Conservation (phyloP, 1,140 invertebrate genomes). For the Procambarus clarkii region DNA sequence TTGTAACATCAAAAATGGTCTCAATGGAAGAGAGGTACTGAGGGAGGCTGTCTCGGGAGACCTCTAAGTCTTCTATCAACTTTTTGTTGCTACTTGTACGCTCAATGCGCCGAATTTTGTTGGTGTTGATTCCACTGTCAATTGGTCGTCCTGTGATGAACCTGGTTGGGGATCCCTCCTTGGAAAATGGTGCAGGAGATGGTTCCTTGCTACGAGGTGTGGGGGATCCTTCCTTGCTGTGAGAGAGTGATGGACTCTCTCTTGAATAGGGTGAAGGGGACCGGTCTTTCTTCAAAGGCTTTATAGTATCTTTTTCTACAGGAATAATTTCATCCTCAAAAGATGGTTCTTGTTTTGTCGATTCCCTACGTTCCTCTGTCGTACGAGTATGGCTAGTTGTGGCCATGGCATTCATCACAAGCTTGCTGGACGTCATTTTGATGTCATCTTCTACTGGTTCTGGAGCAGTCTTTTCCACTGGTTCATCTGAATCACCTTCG, state of each 20-base stretch:
- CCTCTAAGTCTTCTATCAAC: slow-evolving; percentile 69
- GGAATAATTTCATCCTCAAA: not conserved
- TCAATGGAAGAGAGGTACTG: slow-evolving; percentile 56
- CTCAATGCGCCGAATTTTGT: slow-evolving; percentile 67
- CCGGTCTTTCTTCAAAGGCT: slow-evolving; percentile 37
- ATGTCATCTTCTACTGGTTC: slow-evolving; percentile 23
- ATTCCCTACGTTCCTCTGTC: not conserved
- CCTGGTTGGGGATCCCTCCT: slow-evolving; percentile 61
- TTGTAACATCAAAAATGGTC: slow-evolving; percentile 65
- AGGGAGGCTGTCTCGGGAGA: slow-evolving; percentile 49
- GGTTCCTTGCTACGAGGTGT: slow-evolving; percentile 58
- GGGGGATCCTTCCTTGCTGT: slow-evolving; percentile 63
- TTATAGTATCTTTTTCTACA: slow-evolving; percentile 6
- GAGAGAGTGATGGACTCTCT: slow-evolving; percentile 36
- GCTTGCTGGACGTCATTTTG: slow-evolving; percentile 42
- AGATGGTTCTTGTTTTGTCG: not conserved
- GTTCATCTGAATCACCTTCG: slow-evolving; percentile 35
- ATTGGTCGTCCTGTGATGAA: slow-evolving; percentile 70
- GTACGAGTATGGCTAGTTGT: slow-evolving; percentile 9
- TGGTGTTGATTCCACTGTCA: slow-evolving; percentile 65
- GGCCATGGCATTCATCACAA: slow-evolving; percentile 58
- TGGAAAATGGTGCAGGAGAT: slow-evolving; percentile 59
- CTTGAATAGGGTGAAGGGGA: slow-evolving; percentile 43
- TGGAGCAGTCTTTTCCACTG: slow-evolving; percentile 1
- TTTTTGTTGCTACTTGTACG: slow-evolving; percentile 67